Percentiles rank a stretch among this genome's conserved stretches.
phyloP scores from a whole-genome alignment of 2,113 vertebrate species.

The Octodon degus region DNA sequence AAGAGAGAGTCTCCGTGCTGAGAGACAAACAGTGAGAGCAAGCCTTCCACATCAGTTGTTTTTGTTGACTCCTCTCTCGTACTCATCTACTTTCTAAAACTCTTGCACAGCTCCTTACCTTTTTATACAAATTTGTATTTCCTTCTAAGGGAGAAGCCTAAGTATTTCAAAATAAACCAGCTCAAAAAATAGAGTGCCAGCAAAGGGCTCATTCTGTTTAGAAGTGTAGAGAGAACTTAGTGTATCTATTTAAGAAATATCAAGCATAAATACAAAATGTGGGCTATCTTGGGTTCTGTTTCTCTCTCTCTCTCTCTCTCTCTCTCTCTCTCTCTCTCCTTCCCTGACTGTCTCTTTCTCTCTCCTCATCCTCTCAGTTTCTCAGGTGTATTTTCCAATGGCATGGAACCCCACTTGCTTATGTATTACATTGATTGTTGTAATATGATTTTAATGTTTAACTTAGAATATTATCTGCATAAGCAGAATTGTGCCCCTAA shows the following conservation, averaged over 20 bases:
- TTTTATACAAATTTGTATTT: background rate
- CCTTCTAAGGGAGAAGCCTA: background rate
- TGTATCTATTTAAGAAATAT: background rate
- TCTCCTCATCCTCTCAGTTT: background rate
- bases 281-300: background rate
- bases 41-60: background rate
- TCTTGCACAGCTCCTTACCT: background rate
- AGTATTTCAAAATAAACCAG: background rate
- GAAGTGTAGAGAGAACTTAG: background rate
- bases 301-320: background rate
- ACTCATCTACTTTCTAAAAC: background rate
- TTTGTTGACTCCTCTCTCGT: background rate
- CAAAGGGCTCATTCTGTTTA: background rate
- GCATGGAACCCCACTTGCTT: background rate
- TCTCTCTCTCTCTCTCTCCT: background rate
- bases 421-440: background rate
- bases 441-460: background rate
- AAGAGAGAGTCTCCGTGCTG: background rate
- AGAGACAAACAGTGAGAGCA: background rate
- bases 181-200: background rate
- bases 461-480: background rate
- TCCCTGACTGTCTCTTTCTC: background rate
- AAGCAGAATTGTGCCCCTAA: background rate
- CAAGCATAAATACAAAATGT: background rate
- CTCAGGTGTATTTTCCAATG: background rate